Base-by-base conservation (phyloP, 30 jellyfish, hydroid and myxozoan species). In the Hydra vulgaris region DNA sequence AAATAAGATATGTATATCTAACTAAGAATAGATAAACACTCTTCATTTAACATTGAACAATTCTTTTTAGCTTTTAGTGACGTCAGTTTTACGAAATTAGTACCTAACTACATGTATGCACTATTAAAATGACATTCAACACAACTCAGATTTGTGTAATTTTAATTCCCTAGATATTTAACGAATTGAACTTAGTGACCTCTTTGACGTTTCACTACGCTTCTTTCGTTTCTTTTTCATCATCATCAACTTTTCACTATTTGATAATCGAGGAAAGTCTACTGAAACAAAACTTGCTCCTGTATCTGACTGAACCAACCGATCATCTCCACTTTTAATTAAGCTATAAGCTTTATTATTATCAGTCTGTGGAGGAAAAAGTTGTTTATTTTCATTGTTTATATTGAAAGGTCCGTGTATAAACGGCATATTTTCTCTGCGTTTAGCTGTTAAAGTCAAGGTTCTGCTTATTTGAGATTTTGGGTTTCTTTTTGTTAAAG, bases 201-300 rank as follows among this genome's bases (percentile, higher is more conserved):
- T 40, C 61, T 40, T 40, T 40, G 61, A 40, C 5, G 61, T 40
- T 40, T 40, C 61, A 12, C 61, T 40, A 3, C 71, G 53, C 83
- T 75, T 75, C 56, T 26, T 75, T 12, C 56, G 53, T 71, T 75
- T 75, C 75, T 75, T 75, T 75, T 75, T 75, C 75, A 75, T 40
- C 61, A 40, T 40, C 61, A 40, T 40, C 61, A 40, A 40, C 61
- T 40, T 40, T 40, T 40, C 61, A 40, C 61, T 40, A 40, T 40
- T 40, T 40, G 61, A 40, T 3, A 40, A 12, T 40, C 12, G 61
- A 3, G 61, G 61, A 40, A 40, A 12, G 61, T 40, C 12, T 40
- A 40, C 61, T 5, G 61, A 40, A 40, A 40, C 61, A 40, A 40
- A 40, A 40, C 12, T 40, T 40, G 61, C 61, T 40, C 61, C 61